These are phyloP conservation scores for Alviniconcha marisindica DNA, from an alignment of 1,140 invertebrate species.

Conservation along the genomic window DNA sequence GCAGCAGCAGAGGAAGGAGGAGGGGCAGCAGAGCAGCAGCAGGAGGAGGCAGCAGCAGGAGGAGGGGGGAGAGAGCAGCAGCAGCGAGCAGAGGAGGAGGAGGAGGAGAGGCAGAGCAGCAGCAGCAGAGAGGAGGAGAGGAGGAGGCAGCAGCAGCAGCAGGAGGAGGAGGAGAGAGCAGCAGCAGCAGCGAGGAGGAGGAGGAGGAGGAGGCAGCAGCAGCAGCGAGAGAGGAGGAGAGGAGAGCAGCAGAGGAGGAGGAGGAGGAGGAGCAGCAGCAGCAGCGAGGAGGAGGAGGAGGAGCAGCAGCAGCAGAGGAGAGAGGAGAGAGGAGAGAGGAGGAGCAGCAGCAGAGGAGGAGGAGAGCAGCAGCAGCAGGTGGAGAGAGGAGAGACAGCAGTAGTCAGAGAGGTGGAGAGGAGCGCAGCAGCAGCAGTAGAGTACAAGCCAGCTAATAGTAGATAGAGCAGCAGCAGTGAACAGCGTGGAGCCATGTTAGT, in stretches of 20 bases:
- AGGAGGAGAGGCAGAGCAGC: conserved; percentile 1
- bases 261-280: neutral
- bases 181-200: neutral
- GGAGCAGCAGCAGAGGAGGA: neutral
- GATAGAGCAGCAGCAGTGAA: too few species aligned
- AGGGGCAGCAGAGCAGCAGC: too few species aligned
- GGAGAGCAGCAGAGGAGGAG: neutral
- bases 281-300: neutral
- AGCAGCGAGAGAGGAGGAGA: neutral
- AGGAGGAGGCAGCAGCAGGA: too few species aligned
- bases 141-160: neutral
- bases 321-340: neutral
- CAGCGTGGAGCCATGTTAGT: too few species aligned
- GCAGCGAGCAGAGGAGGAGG: neutral
- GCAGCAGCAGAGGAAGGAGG: too few species aligned
- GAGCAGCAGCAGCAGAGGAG: neutral
- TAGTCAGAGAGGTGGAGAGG: neutral
- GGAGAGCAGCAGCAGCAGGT: neutral
- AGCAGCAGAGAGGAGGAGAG: neutral
- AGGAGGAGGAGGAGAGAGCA: neutral
- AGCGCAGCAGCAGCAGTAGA: neutral
- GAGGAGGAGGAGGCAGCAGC: neutral
- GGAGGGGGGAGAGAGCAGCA: too few species aligned
- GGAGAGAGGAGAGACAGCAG: neutral
- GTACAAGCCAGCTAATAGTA: too few species aligned